Evolutionary conservation across 2,888 invertebrate genomes (phyloP).

Genomic region (Tetramorium bicarinatum): DNA sequence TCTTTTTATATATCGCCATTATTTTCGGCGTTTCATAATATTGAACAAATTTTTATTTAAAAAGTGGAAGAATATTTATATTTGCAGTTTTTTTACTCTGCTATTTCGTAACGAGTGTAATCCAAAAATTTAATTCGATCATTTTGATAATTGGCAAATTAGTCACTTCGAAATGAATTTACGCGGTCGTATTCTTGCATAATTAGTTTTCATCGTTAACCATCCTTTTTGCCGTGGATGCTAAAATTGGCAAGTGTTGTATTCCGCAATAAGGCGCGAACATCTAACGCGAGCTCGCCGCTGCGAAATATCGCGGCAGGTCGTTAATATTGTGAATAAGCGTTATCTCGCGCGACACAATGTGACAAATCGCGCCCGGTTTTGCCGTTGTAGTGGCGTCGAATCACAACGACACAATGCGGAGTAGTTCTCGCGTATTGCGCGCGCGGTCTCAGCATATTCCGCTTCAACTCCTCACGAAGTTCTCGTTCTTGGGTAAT

Average conservation of each 20-base stretch:
- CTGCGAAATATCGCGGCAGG: constrained; percentile 63
- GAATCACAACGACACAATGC: constrained; percentile 71
- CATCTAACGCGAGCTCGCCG: constrained; percentile 28
- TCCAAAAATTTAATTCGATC: neutral
- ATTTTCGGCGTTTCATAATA: neutral
- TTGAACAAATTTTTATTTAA: neutral
- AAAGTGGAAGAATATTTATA: neutral
- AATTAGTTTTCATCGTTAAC: constrained; percentile 42
- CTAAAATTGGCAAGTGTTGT: constrained; percentile 46
- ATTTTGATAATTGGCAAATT: constrained; percentile 12
- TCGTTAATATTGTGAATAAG: constrained; percentile 65
- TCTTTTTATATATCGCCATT: neutral
- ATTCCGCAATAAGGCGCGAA: constrained; percentile 44
- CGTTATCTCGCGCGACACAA: constrained; percentile 62
- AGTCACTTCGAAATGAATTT: constrained; percentile 63
- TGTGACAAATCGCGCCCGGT: constrained; percentile 72
- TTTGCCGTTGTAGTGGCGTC: constrained; percentile 62
- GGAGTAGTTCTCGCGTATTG: constrained; percentile 65
- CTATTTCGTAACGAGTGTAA: neutral
- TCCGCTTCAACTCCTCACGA: constrained; percentile 65
- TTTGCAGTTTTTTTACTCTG: neutral
- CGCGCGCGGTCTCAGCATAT: constrained; percentile 64
- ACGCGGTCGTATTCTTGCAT: constrained; percentile 54
- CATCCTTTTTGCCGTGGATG: constrained; percentile 22
- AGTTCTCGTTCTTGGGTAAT: constrained; percentile 74